Conservation (phyloP, 2,888 invertebrate genomes). For the Druceiella hillmani region DNA sequence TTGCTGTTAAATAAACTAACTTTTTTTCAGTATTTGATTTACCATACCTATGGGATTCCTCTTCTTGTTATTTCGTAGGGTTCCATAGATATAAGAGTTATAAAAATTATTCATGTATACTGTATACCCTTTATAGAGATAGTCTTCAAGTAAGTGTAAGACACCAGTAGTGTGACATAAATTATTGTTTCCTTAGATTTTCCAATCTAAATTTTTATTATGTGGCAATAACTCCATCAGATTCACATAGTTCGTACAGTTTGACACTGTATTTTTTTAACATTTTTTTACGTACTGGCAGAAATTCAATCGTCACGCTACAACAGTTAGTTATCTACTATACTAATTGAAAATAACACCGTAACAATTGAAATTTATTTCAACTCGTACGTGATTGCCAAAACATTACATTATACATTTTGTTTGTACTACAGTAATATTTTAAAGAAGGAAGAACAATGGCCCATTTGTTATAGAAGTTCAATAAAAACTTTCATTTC, state of each 20-base stretch:
- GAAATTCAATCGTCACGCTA: no score
- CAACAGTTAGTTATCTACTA: no score
- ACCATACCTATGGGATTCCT: constrained; percentile 16
- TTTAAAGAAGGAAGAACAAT: constrained; percentile 20
- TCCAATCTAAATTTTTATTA: no score
- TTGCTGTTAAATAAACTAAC: constrained; percentile 21
- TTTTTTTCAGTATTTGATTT: constrained; percentile 24
- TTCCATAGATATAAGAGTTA: constrained; percentile 21
- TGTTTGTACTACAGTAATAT: constrained; percentile 22
- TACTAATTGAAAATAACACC: no score
- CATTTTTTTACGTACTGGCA: no score
- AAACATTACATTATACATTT: constrained; percentile 16
- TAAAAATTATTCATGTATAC: constrained; percentile 24
- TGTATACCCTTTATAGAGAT: constrained; percentile 24
- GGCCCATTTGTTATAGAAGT: constrained; percentile 20
- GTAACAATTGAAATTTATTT: constrained; percentile 21
- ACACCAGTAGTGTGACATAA: constrained; percentile 22
- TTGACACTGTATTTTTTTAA: no score
- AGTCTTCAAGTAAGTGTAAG: constrained; percentile 23
- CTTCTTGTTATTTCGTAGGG: constrained; percentile 13
- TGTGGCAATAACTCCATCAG: no score
- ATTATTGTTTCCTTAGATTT: no score
- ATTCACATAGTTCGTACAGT: no score
- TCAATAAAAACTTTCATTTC: constrained; percentile 20
- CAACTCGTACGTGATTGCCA: constrained; percentile 18